phyloP scores from a whole-genome alignment of 1,140 invertebrate species.

The Drosophila cardini region DNA sequence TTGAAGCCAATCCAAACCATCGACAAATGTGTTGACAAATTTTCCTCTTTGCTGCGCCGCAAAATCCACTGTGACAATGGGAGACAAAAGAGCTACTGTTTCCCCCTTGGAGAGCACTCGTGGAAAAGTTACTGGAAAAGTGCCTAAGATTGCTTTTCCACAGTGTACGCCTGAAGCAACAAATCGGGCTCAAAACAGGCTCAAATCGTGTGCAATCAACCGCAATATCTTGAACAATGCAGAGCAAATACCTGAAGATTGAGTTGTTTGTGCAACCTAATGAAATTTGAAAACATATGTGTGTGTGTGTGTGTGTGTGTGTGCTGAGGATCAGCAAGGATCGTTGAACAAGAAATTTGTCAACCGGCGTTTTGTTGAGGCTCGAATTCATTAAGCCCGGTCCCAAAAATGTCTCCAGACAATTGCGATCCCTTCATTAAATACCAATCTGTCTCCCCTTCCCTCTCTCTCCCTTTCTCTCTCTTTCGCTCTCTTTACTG shows the following conservation, averaged over 20 bases:
- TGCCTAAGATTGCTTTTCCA: slow-evolving; percentile 41
- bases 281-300: slow-evolving; percentile 56
- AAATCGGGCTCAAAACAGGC: slow-evolving; percentile 11
- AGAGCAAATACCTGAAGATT: slow-evolving; percentile 45
- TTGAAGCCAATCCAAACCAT: slow-evolving; percentile 7
- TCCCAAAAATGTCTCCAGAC: slow-evolving; percentile 15
- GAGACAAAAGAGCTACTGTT: slow-evolving; percentile 49
- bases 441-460: slow-evolving; percentile 65
- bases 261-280: slow-evolving; percentile 78
- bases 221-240: slow-evolving; percentile 75
- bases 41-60: slow-evolving; percentile 40
- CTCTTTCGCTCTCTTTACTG: not conserved
- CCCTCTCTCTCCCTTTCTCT: not conserved
- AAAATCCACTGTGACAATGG: slow-evolving; percentile 21
- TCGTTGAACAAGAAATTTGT: slow-evolving; percentile 63
- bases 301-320: slow-evolving; percentile 17
- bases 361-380: slow-evolving; percentile 61
- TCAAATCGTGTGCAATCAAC: slow-evolving; percentile 83
- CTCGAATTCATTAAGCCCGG: slow-evolving; percentile 74
- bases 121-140: slow-evolving; percentile 67
- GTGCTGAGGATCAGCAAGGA: slow-evolving; percentile 67
- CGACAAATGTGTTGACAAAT: slow-evolving; percentile 62
- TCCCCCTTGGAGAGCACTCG: slow-evolving; percentile 57
- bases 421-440: slow-evolving; percentile 65
- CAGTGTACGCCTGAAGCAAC: not conserved